Evolutionary conservation across 2,888 invertebrate species (phyloP), one percentile per base, ranked within the genome.

Genomic region (Eumerus sabulonum): DNA sequence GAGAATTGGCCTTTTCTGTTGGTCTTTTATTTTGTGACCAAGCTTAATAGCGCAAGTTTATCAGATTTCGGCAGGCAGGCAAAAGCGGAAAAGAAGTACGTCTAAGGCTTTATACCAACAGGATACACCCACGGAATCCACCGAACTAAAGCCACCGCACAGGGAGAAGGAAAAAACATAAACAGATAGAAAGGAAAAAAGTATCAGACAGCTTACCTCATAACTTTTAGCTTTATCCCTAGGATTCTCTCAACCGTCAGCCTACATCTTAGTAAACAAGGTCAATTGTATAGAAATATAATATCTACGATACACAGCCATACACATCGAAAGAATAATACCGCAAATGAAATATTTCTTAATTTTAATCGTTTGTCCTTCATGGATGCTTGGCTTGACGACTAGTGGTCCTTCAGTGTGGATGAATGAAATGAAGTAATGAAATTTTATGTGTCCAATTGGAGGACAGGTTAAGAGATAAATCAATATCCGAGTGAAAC

Each of bases 201-300:
- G 42, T 47, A 64, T 59, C 42, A 53, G 19, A 59, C 70, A 76
- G 70, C 68, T 76, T 64, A 76, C 54, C 64, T 63, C 64, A 76
- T 76, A 76, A 76, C 71, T 76, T 76, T 76, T 59, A 59, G 70
- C 59, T 64, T 60, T 63, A 63, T 70, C 64, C 59, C 42, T 42
- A n/a, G 47, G 7, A 27, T 27, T 2, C 27, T 7, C 27, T 27
- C 27, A 2, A 2, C 27, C 27, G 3, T 27, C 2, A 27, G 27
- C 27, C 7, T 27, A 27, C 27, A 27, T 2, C 27, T 27, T 4
- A 4, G 3, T 7, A 2, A 7, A 4, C 7, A 4, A 27, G 27
- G 27, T 4, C 3, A 27, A 27, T 7, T 7, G 2, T 27, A 7
- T 2, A 2, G 3, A 27, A 27, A 27, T 7, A 27, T 7, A 27